Percentiles rank a stretch among this genome's conserved stretches.
Conservation (phyloP, 2,113 vertebrate species). For the Cheilinus undulatus region DNA sequence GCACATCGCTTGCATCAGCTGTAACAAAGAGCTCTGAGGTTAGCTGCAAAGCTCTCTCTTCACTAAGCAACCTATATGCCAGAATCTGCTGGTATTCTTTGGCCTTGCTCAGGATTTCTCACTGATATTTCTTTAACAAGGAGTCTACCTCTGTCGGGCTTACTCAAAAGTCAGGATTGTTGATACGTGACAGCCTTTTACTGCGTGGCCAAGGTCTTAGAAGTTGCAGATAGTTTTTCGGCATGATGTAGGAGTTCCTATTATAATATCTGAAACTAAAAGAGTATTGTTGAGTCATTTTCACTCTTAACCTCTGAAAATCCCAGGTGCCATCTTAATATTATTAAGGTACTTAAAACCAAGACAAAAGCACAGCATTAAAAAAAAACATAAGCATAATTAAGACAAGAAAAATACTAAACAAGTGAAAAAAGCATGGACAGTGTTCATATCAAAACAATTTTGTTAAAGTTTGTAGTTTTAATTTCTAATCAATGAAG, state of each 20-base stretch:
- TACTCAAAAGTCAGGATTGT: background rate
- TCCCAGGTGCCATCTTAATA: background rate
- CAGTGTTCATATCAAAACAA: too few relatives aligned
- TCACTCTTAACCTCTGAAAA: background rate
- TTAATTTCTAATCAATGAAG: too few relatives aligned
- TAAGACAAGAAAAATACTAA: too few relatives aligned
- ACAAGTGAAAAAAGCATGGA: too few relatives aligned
- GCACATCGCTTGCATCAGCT: background rate
- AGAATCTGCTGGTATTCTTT: background rate
- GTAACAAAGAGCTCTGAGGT: background rate
- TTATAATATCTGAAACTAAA: background rate
- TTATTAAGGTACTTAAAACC: too few relatives aligned
- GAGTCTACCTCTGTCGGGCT: background rate
- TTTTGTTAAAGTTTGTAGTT: too few relatives aligned
- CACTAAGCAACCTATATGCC: too few relatives aligned
- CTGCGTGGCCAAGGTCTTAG: too few relatives aligned
- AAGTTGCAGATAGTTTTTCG: background rate
- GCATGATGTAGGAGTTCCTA: background rate
- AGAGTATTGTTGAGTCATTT: background rate
- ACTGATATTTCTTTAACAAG: background rate
- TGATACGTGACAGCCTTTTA: too few relatives aligned
- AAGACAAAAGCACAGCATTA: too few relatives aligned
- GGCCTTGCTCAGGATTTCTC: background rate
- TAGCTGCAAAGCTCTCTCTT: background rate
- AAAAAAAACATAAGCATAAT: too few relatives aligned